phyloP scores from a whole-genome alignment of 2,888 invertebrate genomes.

The Dichetophora obliterata region DNA sequence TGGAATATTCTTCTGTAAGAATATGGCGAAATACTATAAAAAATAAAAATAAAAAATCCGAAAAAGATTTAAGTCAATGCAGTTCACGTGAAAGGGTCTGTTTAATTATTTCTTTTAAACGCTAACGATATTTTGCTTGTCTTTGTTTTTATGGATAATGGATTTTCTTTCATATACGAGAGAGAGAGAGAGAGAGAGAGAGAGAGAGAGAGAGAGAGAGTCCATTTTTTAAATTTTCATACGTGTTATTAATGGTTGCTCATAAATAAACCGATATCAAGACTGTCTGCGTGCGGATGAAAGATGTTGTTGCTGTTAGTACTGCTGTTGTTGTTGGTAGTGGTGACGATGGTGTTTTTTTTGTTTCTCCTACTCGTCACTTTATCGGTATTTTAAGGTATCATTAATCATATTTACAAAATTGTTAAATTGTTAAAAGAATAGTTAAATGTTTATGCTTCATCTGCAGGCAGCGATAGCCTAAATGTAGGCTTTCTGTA shows the following conservation, averaged over 20 bases:
- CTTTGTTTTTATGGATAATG: conserved; percentile 13
- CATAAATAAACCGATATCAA: conserved; percentile 20
- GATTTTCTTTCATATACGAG: neutral
- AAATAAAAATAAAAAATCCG: neutral
- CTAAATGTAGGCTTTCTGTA: too few relatives aligned
- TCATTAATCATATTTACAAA: conserved; percentile 16
- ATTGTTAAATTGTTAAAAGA: neutral
- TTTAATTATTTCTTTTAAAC: neutral
- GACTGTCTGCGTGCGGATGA: neutral
- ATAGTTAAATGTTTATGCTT: too few relatives aligned
- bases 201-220: too few relatives aligned
- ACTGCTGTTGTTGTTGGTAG: neutral
- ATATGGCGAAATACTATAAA: neutral
- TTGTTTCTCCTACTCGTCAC: neutral
- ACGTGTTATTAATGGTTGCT: conserved; percentile 25
- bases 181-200: too few relatives aligned
- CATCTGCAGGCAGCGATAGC: too few relatives aligned
- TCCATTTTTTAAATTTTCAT: neutral
- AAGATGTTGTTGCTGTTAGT: neutral
- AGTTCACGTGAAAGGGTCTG: neutral
- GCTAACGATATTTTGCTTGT: neutral
- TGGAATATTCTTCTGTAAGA: neutral
- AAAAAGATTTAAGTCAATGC: neutral
- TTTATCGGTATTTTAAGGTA: conserved; percentile 8
- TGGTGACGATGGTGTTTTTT: neutral